Conservation (phyloP, 2,113 vertebrate genomes). For the Rhea pennata region DNA sequence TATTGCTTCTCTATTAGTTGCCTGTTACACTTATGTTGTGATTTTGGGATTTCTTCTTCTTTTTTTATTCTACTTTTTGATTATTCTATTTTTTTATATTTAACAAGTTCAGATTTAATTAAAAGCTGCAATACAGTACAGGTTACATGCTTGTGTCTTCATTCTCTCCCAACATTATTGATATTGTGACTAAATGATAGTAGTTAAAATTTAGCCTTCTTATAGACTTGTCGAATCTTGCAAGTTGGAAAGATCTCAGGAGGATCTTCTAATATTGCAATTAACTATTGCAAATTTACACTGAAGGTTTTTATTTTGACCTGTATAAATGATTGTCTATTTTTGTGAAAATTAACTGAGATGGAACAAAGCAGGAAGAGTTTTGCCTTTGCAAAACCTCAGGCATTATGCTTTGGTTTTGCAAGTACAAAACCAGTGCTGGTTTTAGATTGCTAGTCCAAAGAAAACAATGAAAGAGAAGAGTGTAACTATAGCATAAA, state of each 20-base stretch:
- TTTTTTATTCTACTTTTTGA: neutral
- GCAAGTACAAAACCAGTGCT: neutral
- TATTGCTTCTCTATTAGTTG: neutral
- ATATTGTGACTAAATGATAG: neutral
- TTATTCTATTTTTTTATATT: neutral
- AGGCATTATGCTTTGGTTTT: conserved; percentile 31
- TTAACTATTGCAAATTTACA: neutral
- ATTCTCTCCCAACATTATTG: neutral
- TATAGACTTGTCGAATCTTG: neutral
- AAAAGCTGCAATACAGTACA: neutral
- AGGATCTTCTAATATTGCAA: neutral
- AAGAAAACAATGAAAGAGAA: conserved; percentile 24
- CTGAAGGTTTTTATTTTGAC: neutral
- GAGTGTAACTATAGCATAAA: neutral
- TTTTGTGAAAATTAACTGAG: neutral
- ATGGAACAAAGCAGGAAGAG: neutral
- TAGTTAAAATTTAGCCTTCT: neutral
- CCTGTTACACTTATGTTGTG: neutral
- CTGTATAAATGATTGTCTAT: neutral
- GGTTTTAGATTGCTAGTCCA: neutral
- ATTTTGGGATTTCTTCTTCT: neutral
- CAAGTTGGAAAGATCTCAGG: neutral
- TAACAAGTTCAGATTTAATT: neutral
- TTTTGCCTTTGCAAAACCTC: conserved; percentile 24
- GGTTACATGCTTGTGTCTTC: neutral